Evolutionary conservation across 2,888 invertebrate genomes (phyloP), one percentile per base, ranked within the genome.

Genomic region (Disparrhopalites patrizii): DNA sequence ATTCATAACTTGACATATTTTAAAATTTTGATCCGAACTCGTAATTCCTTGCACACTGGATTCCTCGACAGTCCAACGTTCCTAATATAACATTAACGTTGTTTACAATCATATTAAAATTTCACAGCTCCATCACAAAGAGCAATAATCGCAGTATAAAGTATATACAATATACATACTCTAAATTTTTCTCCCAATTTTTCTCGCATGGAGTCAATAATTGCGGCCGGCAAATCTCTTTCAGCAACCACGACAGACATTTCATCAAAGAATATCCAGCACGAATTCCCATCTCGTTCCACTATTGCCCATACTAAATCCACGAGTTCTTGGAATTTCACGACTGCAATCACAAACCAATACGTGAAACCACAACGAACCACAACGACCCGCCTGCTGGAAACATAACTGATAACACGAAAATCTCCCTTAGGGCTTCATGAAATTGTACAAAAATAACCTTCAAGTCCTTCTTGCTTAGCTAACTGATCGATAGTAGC

Each of bases 221-320:
- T 30, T 3, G 50, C 58, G 2, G 1, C 18, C 18, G 56, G 36
- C 20, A 65, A 20, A 38, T 62, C 52, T 8, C 43, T 52, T 36
- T 57, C 57, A 18, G 23, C 20, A 13, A 58, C 65, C 25, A 65
- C 56, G 3, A 25, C 25, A 27, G 65, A 18, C 65, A 65, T 65
- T 58, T 65, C 65, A 27, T 65, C 65, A 51, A 58, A 65, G 27
- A 57, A 65, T n/a, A 65, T 65, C 57, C 65, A 65, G 23, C 65
- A 65, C 1, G 58, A 23, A 51, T 51, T 50, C 5, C 28, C 50
- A 36, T 65, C 57, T 18, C 40, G 43, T 28, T 65, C 58, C 27
- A 65, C 65, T 2, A 25, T 23, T 1, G 18, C n/a, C 65, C 65
- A 65, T n/a, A 65, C 51, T 8, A 65, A 43, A 15, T 57, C 38